Base-by-base conservation (phyloP, 2,113 vertebrate species). In the Gymnarchus niloticus region DNA sequence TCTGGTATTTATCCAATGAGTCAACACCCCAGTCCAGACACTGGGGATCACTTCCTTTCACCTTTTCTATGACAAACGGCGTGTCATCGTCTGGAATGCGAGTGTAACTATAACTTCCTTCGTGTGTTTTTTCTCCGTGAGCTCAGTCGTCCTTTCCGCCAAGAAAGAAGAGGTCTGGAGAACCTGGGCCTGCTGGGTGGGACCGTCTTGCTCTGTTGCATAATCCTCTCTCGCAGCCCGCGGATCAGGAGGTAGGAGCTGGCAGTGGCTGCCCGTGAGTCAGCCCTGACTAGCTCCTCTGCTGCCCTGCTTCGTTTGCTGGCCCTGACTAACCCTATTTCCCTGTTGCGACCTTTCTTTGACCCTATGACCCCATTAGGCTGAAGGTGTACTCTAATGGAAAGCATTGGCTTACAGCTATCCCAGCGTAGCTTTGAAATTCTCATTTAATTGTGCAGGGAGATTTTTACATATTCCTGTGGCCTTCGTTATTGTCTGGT, bases 221-320 rank as follows among this genome's bases (percentile, higher is more conserved):
- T 81, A 81, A 81, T 81, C 46, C 49, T 28, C 46, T 48, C 76
- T 78, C 46, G 76, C 44, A 46, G 76, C 76, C 44, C n/a, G 76
- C 21, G 23, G 76, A 41, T 78, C 41, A 48, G 41, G 73, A 77
- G 76, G 44, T 23, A n/a, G 76, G 37, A 12, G 6, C 76, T 78
- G 76, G 19, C 76, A 78, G 76, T 48, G 46, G 41, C 44, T 25
- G 76, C 37, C 76, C 3, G 37, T 78, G 76, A 78, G 33, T 78
- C 76, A 81, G 28, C 25, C 52, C 49, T 28, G 48, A 81, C 25
- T 48, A 48, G 49, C 19, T 81, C 25, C 80, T 81, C 46, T 1
- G 9, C 46, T 5, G 5, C 14, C 19, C 49, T 33, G 78, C 49
- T 48, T 51, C 23, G 23, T 9, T n/a, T 81, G 49, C n/a, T n/a